Evolutionary conservation across 2,797 vertebrate genomes (phyloP).

Genomic region (Peromyscus melanophrys): DNA sequence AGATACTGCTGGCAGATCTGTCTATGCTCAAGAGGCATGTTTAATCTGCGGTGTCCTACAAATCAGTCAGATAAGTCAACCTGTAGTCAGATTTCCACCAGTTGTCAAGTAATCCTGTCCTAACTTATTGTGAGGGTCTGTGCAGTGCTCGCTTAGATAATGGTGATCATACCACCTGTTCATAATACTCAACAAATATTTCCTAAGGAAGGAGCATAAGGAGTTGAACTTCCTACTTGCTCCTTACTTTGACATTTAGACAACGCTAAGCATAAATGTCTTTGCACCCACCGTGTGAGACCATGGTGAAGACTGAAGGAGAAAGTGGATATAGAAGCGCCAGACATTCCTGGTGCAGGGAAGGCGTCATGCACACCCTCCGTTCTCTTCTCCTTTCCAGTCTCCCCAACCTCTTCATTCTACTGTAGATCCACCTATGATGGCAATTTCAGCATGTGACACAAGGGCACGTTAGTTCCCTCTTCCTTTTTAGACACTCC

Average conservation of each 20-base stretch:
- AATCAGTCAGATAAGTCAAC: neutral
- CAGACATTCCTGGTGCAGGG: rapidly evolving
- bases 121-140: neutral
- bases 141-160: neutral
- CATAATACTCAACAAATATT: neutral
- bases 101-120: neutral
- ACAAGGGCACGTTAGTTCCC: neutral
- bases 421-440: neutral
- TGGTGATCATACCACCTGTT: neutral
- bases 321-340: neutral
- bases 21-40: neutral
- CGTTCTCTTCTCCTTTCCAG: neutral
- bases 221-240: neutral
- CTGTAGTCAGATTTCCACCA: neutral
- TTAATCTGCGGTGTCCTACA: neutral
- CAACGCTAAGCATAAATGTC: neutral
- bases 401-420: neutral
- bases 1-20: neutral
- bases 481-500: neutral
- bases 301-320: neutral
- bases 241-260: slow-evolving; percentile 26
- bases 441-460: neutral
- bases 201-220: neutral
- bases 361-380: neutral
- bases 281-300: neutral